These are phyloP conservation scores for Tethya wilhelma DNA, from an alignment of 37 sponge, comb jelly and placozoan species.

Conservation along the genomic window DNA sequence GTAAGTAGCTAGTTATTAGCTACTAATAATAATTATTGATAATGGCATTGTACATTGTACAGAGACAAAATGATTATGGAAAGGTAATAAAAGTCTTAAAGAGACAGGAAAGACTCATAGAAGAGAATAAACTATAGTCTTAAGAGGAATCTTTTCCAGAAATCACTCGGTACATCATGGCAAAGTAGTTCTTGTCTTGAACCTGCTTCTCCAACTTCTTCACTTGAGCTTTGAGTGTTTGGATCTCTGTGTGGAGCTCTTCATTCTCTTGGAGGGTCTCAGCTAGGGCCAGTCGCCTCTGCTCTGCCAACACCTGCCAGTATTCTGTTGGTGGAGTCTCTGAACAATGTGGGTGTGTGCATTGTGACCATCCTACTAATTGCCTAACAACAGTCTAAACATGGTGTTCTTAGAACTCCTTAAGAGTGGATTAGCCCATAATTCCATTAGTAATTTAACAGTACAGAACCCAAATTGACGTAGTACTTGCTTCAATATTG, in stretches of 20 bases:
- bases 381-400: neutral
- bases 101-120: neutral
- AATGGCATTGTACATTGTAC: neutral
- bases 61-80: neutral
- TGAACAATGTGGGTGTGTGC: neutral
- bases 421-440: neutral
- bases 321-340: slow-evolving; percentile 43
- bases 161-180: slow-evolving; percentile 50
- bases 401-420: neutral
- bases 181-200: slow-evolving; percentile 28
- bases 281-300: slow-evolving; percentile 56
- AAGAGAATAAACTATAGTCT: too few relatives aligned
- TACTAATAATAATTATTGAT: neutral
- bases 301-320: slow-evolving; percentile 70
- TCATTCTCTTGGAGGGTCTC: slow-evolving; percentile 74
- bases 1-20: too few relatives aligned
- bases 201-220: slow-evolving; percentile 21
- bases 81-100: neutral
- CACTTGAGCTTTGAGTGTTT: slow-evolving; percentile 6
- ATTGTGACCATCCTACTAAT: neutral
- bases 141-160: neutral
- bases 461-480: neutral
- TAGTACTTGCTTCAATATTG: too few relatives aligned
- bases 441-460: neutral
- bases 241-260: slow-evolving; percentile 49